Base-by-base conservation (phyloP, 2,797 vertebrate species). In the Limosa lapponica region DNA sequence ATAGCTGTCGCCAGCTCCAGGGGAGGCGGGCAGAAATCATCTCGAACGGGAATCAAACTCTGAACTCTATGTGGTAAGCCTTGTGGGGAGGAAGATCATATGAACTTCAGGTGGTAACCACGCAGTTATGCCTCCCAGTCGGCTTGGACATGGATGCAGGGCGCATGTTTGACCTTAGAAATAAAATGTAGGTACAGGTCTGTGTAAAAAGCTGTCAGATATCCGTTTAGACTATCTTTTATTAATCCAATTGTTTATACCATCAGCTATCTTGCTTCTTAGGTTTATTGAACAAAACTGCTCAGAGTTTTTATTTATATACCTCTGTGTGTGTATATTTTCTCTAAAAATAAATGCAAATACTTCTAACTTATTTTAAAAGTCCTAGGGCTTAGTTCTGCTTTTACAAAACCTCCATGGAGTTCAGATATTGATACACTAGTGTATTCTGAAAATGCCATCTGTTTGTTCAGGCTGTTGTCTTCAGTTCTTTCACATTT, bases 361-460 rank as follows among this genome's bases (percentile, higher is more conserved):
- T 22, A 58, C 25, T 66, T 27, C n/a, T 13, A 73, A 72, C 11
- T 58, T 71, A 4, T 75, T 72, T 62, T 14, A 51, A 32, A 58
- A 85, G 24, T 67, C 41, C 16, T 64, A 43, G 67, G 51, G 41
- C 16, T 5, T 91, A 71, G 39, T 55, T 89, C 28, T 75, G 18
- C 18, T 82, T 59, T 37, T 54, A 54, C 61, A 66, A 69, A 55
- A 95, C 65, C 55, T 34, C 27, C 1, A 1, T 5, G 2, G 49
- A 89, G 89, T 86, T 96, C 39, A 92, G 25, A 30, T 37, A 6
- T 11, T 65, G 65, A 52, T 84, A 52, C 5, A 5, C 11, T 44
- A 49, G 54, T 58, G 73, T 65, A 64, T 95, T 93, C 84, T 94
- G 87, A 82, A 96, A 92, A 79, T 87, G 58, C 57, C 95, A 61